Evolutionary conservation across 2,113 vertebrate species (phyloP), one percentile per base, ranked within the genome.

Genomic region (Oreochromis aureus): DNA sequence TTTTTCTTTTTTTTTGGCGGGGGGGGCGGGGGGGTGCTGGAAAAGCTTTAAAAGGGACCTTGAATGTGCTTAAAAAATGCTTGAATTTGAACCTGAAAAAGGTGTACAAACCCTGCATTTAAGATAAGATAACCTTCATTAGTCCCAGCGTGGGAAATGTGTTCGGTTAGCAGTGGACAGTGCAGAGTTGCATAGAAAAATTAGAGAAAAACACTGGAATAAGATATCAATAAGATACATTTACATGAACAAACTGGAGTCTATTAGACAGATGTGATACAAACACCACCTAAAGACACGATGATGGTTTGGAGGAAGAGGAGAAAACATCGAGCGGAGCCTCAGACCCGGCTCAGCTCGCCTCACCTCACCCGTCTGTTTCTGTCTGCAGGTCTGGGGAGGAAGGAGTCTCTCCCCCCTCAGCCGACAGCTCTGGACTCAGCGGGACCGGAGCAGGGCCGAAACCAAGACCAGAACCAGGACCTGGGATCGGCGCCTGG

Each of bases 361-460:
- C 1, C 24, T 59, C 0, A 6, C 27, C 56, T 56, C 54, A 56
- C 55, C 22, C 12, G 18, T 73, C 10, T 56, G 16, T 55, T 5
- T 82, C 30, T 69, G 30, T 88, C 73, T 84, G n/a, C 79, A 94
- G 93, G 93, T 82, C 73, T 93, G 8, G 34, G 86, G 5, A 89
- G 92, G 69, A 93, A 94, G 79, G 92, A 90, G 89, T 93, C 92
- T 84, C 88, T 94, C 12, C 88, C 90, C 7, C 59, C 44, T 63
- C 92, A 89, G 16, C 86, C 30, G 0, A 19, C 63, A 24, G 24
- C n/a, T 55, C 7, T 87, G 24, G 44, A 86, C 44, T 61, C 84
- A 69, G 5, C 89, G 13, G 83, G 15, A 88, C 63, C 16, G 4
- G 39, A 58, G 13, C 71, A 51, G 73, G 78, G 27, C 18, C 41